Percentiles rank a stretch among this genome's conserved stretches.
Evolutionary conservation across 2,888 invertebrate genomes (phyloP).

Genomic region (Patella pellucida): DNA sequence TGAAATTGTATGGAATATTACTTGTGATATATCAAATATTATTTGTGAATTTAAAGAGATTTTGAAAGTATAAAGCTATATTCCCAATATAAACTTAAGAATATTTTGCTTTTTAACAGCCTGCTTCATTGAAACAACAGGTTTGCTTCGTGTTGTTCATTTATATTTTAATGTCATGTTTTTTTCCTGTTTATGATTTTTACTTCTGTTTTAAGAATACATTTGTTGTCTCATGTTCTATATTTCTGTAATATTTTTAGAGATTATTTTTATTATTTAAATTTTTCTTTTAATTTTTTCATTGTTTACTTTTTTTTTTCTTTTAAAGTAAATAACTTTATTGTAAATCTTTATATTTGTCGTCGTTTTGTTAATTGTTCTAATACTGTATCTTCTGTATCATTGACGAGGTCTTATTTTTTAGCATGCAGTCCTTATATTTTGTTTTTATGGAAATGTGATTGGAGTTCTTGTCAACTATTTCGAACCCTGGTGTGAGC

Average conservation of each 20-base stretch:
- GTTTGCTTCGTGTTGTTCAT: constrained; percentile 32
- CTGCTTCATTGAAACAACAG: constrained; percentile 46
- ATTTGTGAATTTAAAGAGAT: too few species aligned
- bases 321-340: too few species aligned
- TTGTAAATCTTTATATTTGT: too few species aligned
- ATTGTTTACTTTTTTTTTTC: too few species aligned
- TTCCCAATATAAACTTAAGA: neutral
- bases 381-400: neutral
- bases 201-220: neutral
- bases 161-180: neutral
- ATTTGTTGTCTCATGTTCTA: neutral
- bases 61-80: too few species aligned
- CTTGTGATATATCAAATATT: too few species aligned
- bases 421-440: neutral
- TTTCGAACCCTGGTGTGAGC: too few species aligned
- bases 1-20: too few species aligned
- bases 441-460: neutral
- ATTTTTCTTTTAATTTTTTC: too few species aligned
- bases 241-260: neutral
- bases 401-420: neutral
- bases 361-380: too few species aligned
- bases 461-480: too few species aligned
- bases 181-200: constrained; percentile 12
- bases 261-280: neutral
- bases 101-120: constrained; percentile 29